Evolutionary conservation across 1,140 invertebrate species (phyloP), one percentile per base, ranked within the genome.

Genomic region (Magallana angulata): DNA sequence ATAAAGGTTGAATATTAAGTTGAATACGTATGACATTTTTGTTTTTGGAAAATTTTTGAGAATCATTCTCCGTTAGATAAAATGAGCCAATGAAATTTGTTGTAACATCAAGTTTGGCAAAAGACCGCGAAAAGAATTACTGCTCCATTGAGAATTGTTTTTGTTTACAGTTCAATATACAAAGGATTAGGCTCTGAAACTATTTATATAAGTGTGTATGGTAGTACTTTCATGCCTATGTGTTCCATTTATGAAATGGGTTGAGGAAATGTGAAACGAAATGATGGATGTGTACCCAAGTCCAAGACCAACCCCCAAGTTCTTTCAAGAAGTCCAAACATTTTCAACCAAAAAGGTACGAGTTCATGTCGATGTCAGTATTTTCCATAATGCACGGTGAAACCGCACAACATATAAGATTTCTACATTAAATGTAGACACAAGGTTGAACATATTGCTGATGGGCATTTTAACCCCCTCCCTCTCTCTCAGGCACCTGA

Each of bases 331-430:
- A 62, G 68, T 88, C 14, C 92, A 95, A 85, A 93, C 94, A 16
- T 95, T 95, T 89, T 95, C 95, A 8, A 94, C 94, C 0, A 95
- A 95, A 92, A 95, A 95, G 93, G 95, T 95, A 88, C 90, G 85
- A 36, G 9, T 48, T 48, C 36, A 48, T 48, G 36, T 48, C 36
- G 36, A 48, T 48, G 36, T 48, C 36, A 48, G 36, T 48, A 48
- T 48, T 48, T 48, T 48, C 36, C 36, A 48, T 48, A 48, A 48
- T 48, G 36, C 36, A 48, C 36, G 36, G 36, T 48, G 2, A 4
- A 2, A 48, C 36, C 36, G 36, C 36, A 48, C 36, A 48, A 0
- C 2, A 48, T 48, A 4, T 4, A 48, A 1, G 5, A 48, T 48
- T 48, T 48, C 5, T 48, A 48, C 36, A 5, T 48, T 48, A 48